Evolutionary conservation across 37 sponge, comb jelly and placozoan species (phyloP), one percentile per base, ranked within the genome.

Genomic region (Aplysina aerophoba): DNA sequence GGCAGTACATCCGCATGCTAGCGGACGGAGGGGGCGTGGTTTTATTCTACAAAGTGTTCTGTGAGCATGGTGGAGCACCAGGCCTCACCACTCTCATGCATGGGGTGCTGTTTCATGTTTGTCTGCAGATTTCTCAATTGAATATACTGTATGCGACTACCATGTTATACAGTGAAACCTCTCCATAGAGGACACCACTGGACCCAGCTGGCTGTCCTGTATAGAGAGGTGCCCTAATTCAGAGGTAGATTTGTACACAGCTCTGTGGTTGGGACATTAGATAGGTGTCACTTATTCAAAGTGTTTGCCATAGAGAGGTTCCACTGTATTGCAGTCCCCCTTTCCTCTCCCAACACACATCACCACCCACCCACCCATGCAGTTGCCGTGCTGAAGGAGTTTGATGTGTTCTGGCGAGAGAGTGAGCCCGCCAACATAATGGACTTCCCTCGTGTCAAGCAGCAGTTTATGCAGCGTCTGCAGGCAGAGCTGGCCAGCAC

Each of bases 361-460:
- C 33, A 8, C 73, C 3, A 27, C 4, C 27, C n/a, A 3, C 12
- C 63, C 63, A 62, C 27, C 63, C 31, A 35, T 28, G 55, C 55
- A 81, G 86, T 87, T 41, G 31, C 20, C 81, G 63, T 90, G 84
- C 83, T 88, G 19, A 53, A 37, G 28, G 68, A 82, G n/a, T 91
- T 91, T 59, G 94, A 95, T 84, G 16, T 41, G 57, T 95, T 89
- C 41, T 97, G 97, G 97, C 62, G 57, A 33, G 53, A 73, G 22
- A 56, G 71, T 65, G 82, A 91, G 78, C 97, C 97, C 12, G 92
- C 88, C 56, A 93, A 95, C 59, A 74, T 97, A 50, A 91, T 97
- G 94, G 84, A 89, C 36, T 97, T 95, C 72, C 68, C 82, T 21
- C 22, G 25, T n/a, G 71, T 93, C 6, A 93, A 60, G 63, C 73